phyloP scores from a whole-genome alignment of 2,888 invertebrate species.

The Netelia inedita region DNA sequence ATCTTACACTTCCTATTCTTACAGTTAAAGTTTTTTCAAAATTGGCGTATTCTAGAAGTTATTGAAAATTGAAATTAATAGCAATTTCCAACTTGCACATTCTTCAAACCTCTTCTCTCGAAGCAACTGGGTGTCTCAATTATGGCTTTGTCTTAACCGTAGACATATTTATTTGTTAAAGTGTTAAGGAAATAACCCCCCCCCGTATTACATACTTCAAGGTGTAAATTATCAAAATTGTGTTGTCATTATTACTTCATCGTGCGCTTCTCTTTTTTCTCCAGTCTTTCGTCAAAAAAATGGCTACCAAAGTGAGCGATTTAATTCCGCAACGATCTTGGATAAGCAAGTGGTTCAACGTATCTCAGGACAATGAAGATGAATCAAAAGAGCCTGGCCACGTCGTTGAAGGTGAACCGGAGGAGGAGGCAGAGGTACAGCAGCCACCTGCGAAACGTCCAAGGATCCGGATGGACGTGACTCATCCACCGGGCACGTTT shows the following conservation, averaged over 20 bases:
- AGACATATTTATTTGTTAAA: too few species aligned
- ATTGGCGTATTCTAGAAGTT: not conserved
- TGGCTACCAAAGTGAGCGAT: constrained; percentile 88
- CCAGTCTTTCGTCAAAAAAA: constrained; percentile 90
- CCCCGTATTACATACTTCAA: too few species aligned
- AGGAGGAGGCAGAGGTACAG: constrained; percentile 77
- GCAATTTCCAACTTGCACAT: too few species aligned
- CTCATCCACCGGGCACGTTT: constrained; percentile 83
- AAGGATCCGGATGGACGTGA: constrained; percentile 83
- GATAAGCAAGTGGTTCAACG: constrained; percentile 84
- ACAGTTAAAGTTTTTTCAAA: not conserved
- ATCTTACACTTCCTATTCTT: too few species aligned
- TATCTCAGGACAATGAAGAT: constrained; percentile 78
- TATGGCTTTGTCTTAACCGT: too few species aligned
- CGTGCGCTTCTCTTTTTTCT: constrained; percentile 43
- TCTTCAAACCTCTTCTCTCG: too few species aligned
- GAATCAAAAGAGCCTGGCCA: constrained; percentile 71
- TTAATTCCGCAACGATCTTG: constrained; percentile 88
- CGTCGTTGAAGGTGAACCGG: constrained; percentile 71
- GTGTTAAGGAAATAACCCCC: too few species aligned
- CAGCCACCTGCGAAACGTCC: constrained; percentile 81
- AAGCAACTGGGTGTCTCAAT: too few species aligned
- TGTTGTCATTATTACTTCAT: too few species aligned
- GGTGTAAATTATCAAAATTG: not conserved
- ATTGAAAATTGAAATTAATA: too few species aligned